Conservation (phyloP, 53 echinoderm and acorn worm species). For the Arbacia lixula region DNA sequence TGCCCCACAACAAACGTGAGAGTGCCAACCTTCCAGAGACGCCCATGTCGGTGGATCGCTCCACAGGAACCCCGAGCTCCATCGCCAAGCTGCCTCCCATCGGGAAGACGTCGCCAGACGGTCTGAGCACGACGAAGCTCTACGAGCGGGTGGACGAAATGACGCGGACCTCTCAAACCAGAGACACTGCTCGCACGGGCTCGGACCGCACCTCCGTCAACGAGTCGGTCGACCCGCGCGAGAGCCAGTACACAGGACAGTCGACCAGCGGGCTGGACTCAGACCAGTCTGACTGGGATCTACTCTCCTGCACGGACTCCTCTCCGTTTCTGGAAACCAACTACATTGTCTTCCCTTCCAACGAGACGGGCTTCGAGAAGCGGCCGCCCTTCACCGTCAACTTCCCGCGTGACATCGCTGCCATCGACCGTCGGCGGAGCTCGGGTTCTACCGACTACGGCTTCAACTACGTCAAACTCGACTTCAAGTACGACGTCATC, state of each 20-base stretch:
- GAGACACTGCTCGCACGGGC: not conserved
- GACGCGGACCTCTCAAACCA: not conserved
- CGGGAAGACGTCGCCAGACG: conserved; percentile 1
- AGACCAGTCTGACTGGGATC: conserved; percentile 45
- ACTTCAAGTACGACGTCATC: conserved; percentile 47
- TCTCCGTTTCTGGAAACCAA: conserved; percentile 76
- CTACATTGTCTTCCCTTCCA: conserved; percentile 78
- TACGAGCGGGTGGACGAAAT: not conserved
- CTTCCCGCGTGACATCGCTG: conserved; percentile 40
- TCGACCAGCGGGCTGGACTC: not conserved
- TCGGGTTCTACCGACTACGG: conserved; percentile 43
- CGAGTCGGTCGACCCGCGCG: conserved; percentile 31
- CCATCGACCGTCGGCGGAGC: conserved; percentile 48
- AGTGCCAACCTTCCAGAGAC: conserved; percentile 58
- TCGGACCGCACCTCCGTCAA: not conserved
- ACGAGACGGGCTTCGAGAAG: conserved; percentile 32
- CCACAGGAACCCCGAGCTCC: conserved; percentile 56
- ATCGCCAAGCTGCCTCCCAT: conserved; percentile 63
- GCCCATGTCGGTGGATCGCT: conserved; percentile 54
- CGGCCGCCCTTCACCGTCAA: conserved; percentile 46
- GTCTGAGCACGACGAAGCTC: not conserved
- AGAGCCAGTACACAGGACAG: conserved; percentile 29
- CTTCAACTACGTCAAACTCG: conserved; percentile 41
- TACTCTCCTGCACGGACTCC: conserved; percentile 63
- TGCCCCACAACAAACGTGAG: conserved; percentile 27